Evolutionary conservation across 2,888 invertebrate species (phyloP).

Genomic region (Sminthurinus aureus): DNA sequence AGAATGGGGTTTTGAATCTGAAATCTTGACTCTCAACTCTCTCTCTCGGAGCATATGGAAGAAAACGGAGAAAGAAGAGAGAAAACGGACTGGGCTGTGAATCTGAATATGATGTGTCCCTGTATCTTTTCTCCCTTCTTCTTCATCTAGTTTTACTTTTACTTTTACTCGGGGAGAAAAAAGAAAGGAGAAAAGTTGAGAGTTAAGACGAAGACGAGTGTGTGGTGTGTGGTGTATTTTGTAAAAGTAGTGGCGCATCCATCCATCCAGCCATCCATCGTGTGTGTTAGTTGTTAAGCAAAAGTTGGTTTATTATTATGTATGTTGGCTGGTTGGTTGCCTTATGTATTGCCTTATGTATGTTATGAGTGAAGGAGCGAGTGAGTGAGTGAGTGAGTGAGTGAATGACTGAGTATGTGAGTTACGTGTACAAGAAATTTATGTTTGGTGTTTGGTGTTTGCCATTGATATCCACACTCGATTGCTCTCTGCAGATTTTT

Average conservation of each 20-base stretch:
- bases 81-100: background rate
- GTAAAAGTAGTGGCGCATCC: too few relatives aligned
- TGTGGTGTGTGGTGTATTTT: background rate
- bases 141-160: background rate
- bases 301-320: conserved; percentile 7
- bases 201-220: background rate
- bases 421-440: conserved; percentile 57
- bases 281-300: background rate
- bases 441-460: conserved; percentile 60
- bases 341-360: background rate
- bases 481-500: conserved; percentile 60
- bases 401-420: conserved; percentile 19
- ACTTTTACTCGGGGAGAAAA: background rate
- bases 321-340: conserved; percentile 4
- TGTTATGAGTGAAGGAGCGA: background rate
- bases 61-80: conserved; percentile 4
- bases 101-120: conserved; percentile 7
- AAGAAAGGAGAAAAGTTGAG: background rate
- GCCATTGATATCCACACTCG: conserved; percentile 60
- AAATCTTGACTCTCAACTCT: background rate
- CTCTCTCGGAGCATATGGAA: conserved; percentile 11
- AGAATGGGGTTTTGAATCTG: background rate
- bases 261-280: background rate
- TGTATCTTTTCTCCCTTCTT: background rate
- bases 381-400: conserved; percentile 18